These are phyloP conservation scores for Troides helena DNA, from an alignment of 2,888 invertebrate genomes.

Conservation along the genomic window DNA sequence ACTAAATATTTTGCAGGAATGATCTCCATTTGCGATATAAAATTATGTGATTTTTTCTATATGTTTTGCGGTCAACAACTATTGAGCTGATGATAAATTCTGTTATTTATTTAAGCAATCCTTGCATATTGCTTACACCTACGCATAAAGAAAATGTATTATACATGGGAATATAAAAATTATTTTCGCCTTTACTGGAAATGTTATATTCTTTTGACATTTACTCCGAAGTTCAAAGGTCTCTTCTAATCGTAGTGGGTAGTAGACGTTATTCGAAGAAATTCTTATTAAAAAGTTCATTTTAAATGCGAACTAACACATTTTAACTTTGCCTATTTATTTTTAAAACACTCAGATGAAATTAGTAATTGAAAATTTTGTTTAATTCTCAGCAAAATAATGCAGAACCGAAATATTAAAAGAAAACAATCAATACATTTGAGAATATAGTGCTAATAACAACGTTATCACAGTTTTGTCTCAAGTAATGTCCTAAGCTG, in stretches of 20 bases:
- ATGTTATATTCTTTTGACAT: not conserved
- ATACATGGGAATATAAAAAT: not conserved
- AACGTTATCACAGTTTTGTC: slow-evolving; percentile 11
- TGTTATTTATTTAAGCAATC: not conserved
- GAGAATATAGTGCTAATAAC: slow-evolving; percentile 8
- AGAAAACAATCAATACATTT: not conserved
- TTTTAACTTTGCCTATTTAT: not conserved
- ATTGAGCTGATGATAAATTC: too few species aligned
- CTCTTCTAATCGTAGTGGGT: not conserved
- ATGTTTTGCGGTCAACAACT: too few species aligned
- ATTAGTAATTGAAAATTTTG: not conserved
- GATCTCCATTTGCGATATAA: too few species aligned
- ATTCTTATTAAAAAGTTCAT: not conserved
- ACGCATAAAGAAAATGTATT: not conserved
- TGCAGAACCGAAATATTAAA: not conserved
- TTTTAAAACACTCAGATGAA: not conserved
- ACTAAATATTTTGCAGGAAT: too few species aligned
- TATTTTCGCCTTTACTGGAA: too few species aligned
- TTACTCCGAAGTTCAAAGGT: not conserved
- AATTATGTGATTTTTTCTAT: too few species aligned
- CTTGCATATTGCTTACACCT: not conserved
- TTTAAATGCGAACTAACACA: not conserved
- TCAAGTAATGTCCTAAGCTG: slow-evolving; percentile 37
- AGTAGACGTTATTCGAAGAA: not conserved
- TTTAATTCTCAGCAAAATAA: not conserved